phyloP scores from a whole-genome alignment of 2,888 invertebrate species.

The Lasioglossum malachurum region DNA sequence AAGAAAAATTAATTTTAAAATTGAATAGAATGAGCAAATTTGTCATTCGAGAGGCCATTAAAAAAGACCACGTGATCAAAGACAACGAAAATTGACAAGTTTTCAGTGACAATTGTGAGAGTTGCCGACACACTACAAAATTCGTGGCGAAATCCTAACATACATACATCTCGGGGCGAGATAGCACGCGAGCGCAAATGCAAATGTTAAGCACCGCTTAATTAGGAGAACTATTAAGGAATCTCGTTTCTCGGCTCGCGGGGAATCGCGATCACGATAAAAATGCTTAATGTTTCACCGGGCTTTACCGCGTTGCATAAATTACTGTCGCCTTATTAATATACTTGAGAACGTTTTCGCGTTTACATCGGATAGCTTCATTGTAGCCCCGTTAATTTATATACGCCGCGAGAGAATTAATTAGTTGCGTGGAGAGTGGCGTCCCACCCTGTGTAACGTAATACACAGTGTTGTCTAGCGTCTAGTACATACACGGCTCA shows the following conservation, averaged over 20 bases:
- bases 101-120: not conserved
- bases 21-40: not conserved
- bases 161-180: not conserved
- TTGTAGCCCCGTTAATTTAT: slow-evolving; percentile 52
- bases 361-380: slow-evolving; percentile 40
- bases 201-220: slow-evolving; percentile 28
- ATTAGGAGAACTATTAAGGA: slow-evolving; percentile 36
- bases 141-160: not conserved
- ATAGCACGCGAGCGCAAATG: not conserved
- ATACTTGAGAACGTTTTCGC: slow-evolving; percentile 44
- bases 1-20: not conserved
- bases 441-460: slow-evolving; percentile 20
- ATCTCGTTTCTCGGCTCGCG: slow-evolving; percentile 16
- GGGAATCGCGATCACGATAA: slow-evolving; percentile 28
- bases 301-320: not conserved
- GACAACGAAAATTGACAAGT: not conserved
- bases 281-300: slow-evolving; percentile 24
- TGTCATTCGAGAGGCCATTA: not conserved
- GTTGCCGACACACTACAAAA: not conserved
- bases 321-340: slow-evolving; percentile 29
- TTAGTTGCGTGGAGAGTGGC: slow-evolving; percentile 44
- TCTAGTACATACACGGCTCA: not conserved
- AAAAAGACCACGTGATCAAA: not conserved
- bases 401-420: slow-evolving; percentile 56
- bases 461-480: slow-evolving; percentile 40